Base-by-base conservation (phyloP, 35 echinoderm and acorn worm genomes). In the Heliocidaris tuberculata region DNA sequence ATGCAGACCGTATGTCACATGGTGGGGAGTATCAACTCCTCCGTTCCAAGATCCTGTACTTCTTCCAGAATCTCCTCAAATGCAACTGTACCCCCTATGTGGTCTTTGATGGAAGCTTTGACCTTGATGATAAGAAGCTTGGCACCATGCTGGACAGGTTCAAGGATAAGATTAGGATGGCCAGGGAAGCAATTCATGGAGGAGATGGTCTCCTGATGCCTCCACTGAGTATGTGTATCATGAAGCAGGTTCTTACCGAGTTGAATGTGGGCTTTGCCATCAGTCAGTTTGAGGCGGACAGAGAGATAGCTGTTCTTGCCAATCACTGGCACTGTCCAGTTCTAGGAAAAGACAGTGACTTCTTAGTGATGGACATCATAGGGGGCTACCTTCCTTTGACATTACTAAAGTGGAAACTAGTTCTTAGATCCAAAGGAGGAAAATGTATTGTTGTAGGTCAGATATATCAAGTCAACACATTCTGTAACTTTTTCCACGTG, bases 201-300 rank as follows among this genome's bases (percentile, higher is more conserved):
- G 50, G 95, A 10, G 32, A 85, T 88, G 95, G 94, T 30, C 65
- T 85, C 59, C 17, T 97, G 32, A 86, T 97, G 85, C 96, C 98
- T 42, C 60, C 94, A 12, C 91, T 97, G 61, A 90, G 86, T 32
- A 27, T 61, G 10, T 48, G 94, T 50, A 94, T 97, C 4, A 94
- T 97, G 5, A 95, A 85, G 94, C 94, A 99, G 54, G 97, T 96
- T 13, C 15, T 99, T 15, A 86, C 89, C 6, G 97, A 97, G 86
- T 30, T 97, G 50, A 50, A 88, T 17, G 85, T 99, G 30, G 93
- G 92, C 13, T 99, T 95, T 95, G 96, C 88, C 48, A 94, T 95
- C 48, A 94, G 95, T 96, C 96, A 99, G 85, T 99, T 99, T 99
- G 98, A 99, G 95, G 98, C 98, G 3, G 98, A 99, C 92, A 93